A percentile compares a stretch with the other conserved stretches of the same genome.
phyloP scores from a whole-genome alignment of 1,140 invertebrate genomes.

The Ctenoplectra terminalis region DNA sequence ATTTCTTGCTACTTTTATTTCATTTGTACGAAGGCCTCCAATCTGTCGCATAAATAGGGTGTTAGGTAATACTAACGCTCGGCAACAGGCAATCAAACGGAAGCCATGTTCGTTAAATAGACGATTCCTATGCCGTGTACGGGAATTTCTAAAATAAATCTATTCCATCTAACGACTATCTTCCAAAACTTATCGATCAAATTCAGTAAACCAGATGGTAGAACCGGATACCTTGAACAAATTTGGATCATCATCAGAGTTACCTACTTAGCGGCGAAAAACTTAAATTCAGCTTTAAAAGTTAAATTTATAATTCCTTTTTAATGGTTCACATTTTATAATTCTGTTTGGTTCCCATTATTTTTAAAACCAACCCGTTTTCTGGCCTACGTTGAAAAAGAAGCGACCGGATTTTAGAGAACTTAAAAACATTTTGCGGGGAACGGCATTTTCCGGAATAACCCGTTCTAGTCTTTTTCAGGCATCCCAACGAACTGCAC shows the following conservation, averaged over 20 bases:
- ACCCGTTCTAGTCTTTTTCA: slow-evolving; percentile 23
- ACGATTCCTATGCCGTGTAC: neutral
- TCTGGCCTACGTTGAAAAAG: neutral
- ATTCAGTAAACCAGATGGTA: neutral
- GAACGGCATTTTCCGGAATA: slow-evolving; percentile 40
- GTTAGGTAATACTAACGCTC: neutral
- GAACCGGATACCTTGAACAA: neutral
- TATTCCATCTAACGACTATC: neutral
- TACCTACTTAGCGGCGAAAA: neutral
- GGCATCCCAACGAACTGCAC: neutral
- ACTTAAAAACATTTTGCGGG: neutral
- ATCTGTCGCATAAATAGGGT: neutral
- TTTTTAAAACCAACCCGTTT: neutral
- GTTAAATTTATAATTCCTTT: neutral
- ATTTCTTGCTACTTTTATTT: too few species aligned
- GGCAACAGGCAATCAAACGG: neutral
- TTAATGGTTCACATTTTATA: neutral
- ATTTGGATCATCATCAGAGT: neutral
- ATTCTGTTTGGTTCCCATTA: too few species aligned
- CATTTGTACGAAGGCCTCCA: too few species aligned
- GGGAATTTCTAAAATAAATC: neutral
- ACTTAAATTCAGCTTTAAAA: too few species aligned
- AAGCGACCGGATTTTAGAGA: neutral
- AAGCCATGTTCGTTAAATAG: neutral
- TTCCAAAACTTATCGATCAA: neutral